A percentile compares a stretch with the other conserved stretches of the same genome.
phyloP scores from a whole-genome alignment of 2,888 invertebrate genomes.

The Ectobius pallidus region DNA sequence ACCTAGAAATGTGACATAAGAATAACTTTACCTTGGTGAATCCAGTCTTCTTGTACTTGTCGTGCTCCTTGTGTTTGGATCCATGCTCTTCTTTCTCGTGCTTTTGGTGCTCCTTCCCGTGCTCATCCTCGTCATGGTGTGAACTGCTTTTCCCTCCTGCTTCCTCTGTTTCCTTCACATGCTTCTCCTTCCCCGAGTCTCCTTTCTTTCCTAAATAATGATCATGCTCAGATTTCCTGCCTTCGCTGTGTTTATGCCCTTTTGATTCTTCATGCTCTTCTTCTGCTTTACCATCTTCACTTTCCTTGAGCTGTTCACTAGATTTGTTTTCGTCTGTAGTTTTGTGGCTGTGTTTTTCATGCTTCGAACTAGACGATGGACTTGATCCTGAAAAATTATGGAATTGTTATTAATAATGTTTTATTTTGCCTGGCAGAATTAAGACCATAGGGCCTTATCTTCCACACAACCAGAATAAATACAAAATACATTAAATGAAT shows the following conservation, averaged over 20 bases:
- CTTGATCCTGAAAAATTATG: too few species aligned
- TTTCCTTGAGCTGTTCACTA: not conserved
- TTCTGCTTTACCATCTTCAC: not conserved
- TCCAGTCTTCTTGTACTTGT: constrained; percentile 32
- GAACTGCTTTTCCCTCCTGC: constrained; percentile 27
- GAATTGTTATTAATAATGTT: too few species aligned
- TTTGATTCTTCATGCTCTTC: not conserved
- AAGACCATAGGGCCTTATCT: too few species aligned
- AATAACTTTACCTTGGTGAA: constrained; percentile 38
- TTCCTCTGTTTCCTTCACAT: constrained; percentile 35
- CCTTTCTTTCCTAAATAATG: constrained; percentile 23
- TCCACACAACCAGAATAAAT: too few species aligned
- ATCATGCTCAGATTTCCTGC: not conserved
- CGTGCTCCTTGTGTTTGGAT: constrained; percentile 21
- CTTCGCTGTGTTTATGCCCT: not conserved
- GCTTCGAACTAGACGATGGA: too few species aligned
- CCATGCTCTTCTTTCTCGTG: constrained; percentile 13
- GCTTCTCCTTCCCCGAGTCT: constrained; percentile 32
- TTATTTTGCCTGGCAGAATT: too few species aligned
- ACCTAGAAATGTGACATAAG: too few species aligned
- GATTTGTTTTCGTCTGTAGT: constrained; percentile 4
- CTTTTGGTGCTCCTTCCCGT: constrained; percentile 26
- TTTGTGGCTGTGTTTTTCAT: not conserved
- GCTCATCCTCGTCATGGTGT: constrained; percentile 26
- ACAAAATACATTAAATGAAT: too few species aligned